A percentile compares a stretch with the other conserved stretches of the same genome.
Evolutionary conservation across 1,140 invertebrate species (phyloP).

Genomic region (Eumeta japonica): DNA sequence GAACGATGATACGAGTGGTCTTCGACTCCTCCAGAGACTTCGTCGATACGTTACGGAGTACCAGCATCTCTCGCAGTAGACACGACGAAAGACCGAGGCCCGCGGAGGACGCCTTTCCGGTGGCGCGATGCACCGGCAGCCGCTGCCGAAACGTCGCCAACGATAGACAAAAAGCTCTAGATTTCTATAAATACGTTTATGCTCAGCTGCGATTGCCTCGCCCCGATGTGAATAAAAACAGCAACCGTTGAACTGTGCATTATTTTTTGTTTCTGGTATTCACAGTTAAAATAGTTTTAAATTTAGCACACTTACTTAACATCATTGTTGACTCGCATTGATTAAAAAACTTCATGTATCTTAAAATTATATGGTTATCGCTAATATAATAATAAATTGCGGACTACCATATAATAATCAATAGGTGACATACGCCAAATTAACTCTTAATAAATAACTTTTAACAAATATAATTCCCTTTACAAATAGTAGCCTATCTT

Average conservation of each 20-base stretch:
- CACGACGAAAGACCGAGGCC: conserved; percentile 19
- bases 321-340: conserved; percentile 1
- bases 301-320: conserved; percentile 11
- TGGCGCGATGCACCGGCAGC: conserved; percentile 27
- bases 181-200: conserved; percentile 54
- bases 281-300: too few species aligned
- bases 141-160: conserved; percentile 35
- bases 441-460: too few species aligned
- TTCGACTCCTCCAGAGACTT: conserved; percentile 47
- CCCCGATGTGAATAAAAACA: conserved; percentile 2
- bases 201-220: conserved; percentile 39
- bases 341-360: too few species aligned
- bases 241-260: too few species aligned
- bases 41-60: conserved; percentile 41
- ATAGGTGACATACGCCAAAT: too few species aligned
- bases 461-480: too few species aligned
- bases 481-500: too few species aligned
- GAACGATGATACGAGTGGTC: conserved; percentile 40
- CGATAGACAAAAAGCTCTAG: conserved; percentile 45
- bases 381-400: too few species aligned
- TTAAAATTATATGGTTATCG: too few species aligned
- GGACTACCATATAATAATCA: too few species aligned
- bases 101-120: too few species aligned
- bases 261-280: too few species aligned
- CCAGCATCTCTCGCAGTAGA: conserved; percentile 21